Conservation (phyloP, 1,140 invertebrate species). For the Diabrotica undecimpunctata region DNA sequence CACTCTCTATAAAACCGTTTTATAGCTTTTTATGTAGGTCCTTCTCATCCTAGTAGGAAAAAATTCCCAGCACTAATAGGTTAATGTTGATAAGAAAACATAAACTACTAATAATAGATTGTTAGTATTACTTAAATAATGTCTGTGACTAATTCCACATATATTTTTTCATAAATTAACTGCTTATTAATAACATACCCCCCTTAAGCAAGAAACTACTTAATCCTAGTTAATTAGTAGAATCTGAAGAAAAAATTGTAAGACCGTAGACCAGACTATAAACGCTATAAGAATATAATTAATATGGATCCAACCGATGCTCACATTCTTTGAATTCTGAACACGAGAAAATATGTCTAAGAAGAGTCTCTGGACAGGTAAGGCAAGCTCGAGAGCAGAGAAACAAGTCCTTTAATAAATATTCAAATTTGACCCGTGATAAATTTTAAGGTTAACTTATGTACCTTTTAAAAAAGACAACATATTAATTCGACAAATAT, state of each 20-base stretch:
- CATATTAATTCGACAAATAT: conserved; percentile 29
- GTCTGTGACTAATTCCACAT: no score
- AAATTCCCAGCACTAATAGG: no score
- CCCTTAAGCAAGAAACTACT: conserved; percentile 8
- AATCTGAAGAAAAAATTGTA: conserved; percentile 5
- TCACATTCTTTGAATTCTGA: conserved; percentile 35
- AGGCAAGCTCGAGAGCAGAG: conserved; percentile 1
- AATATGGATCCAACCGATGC: conserved; percentile 27
- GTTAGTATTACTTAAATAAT: no score
- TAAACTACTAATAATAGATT: no score
- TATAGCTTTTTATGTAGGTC: no score
- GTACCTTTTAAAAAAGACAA: conserved; percentile 29
- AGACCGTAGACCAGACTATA: not conserved
- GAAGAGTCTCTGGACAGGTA: conserved; percentile 3
- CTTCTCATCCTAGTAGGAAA: no score
- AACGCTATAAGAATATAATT: conserved; percentile 22
- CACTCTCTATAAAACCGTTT: no score
- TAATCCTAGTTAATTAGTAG: conserved; percentile 19
- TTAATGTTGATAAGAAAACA: no score
- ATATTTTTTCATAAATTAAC: no score
- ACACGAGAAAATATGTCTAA: conserved; percentile 29
- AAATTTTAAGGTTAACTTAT: conserved; percentile 38
- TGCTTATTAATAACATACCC: no score
- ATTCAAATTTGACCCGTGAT: conserved; percentile 39
- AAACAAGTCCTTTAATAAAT: conserved; percentile 39